A percentile compares a stretch with the other conserved stretches of the same genome.
Conservation (phyloP, 2,888 invertebrate genomes). For the Limenitis camilla region DNA sequence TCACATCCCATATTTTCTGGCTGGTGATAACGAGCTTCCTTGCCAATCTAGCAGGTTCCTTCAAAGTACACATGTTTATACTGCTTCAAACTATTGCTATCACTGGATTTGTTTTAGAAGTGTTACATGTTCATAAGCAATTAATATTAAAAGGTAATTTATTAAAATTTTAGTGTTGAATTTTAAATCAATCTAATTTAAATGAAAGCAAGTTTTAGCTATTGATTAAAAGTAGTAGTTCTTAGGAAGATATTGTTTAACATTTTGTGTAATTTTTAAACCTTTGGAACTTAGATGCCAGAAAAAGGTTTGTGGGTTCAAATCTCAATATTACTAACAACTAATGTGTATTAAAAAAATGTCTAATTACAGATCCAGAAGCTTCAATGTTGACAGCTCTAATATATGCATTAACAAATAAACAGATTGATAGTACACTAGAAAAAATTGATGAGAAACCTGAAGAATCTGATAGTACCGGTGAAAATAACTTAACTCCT, state of each 20-base stretch:
- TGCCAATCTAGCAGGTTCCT: conserved; percentile 82
- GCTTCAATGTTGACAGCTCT: conserved; percentile 50
- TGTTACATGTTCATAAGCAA: conserved; percentile 72
- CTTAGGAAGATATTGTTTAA: too few species aligned
- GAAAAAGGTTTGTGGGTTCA: too few species aligned
- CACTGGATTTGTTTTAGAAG: conserved; percentile 77
- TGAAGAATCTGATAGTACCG: conserved; percentile 38
- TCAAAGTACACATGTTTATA: conserved; percentile 84
- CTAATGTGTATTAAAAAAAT: neutral
- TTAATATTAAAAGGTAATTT: conserved; percentile 57
- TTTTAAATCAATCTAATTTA: too few species aligned
- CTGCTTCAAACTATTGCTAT: conserved; percentile 78
- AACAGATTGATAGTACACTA: conserved; percentile 23
- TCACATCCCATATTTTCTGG: conserved; percentile 84
- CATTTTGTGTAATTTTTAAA: too few species aligned
- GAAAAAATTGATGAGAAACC: conserved; percentile 39
- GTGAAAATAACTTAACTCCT: conserved; percentile 52
- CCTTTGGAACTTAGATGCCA: too few species aligned
- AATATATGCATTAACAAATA: conserved; percentile 45
- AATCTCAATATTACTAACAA: too few species aligned
- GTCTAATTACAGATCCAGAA: conserved; percentile 52
- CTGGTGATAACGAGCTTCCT: conserved; percentile 82
- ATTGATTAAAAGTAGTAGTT: too few species aligned
- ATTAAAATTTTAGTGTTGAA: neutral
- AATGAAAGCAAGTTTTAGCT: too few species aligned